Evolutionary conservation across 2,113 vertebrate species (phyloP).

Genomic region (Cricetomys ansorgei): DNA sequence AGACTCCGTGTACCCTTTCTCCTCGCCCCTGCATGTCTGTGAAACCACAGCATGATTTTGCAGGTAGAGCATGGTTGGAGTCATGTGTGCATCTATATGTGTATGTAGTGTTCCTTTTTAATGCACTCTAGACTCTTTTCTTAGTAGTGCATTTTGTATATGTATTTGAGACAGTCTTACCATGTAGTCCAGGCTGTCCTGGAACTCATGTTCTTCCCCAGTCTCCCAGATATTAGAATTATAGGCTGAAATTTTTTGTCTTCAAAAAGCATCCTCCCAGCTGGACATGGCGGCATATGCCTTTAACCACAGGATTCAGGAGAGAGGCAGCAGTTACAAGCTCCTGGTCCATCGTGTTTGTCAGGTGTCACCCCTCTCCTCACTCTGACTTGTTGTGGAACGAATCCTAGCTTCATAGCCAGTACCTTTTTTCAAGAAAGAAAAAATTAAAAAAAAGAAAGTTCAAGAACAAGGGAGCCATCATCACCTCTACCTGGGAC

Average conservation of each 20-base stretch:
- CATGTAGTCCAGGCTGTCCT: neutral
- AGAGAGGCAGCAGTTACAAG: neutral
- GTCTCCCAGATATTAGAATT: neutral
- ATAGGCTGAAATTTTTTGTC: neutral
- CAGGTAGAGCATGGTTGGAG: neutral
- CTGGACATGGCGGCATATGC: neutral
- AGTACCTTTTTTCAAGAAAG: neutral
- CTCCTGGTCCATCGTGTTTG: neutral
- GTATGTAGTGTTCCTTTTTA: neutral
- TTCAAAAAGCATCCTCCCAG: neutral
- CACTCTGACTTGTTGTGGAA: constrained; percentile 9
- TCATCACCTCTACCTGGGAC: neutral
- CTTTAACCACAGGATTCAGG: neutral
- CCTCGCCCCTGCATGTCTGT: neutral
- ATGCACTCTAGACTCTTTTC: neutral
- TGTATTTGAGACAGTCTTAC: neutral
- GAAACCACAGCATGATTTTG: neutral
- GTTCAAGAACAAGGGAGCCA: neutral
- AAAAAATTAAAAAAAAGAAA: neutral
- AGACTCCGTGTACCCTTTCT: neutral
- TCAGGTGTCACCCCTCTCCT: neutral
- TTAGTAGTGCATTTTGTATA: neutral
- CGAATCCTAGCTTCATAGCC: neutral
- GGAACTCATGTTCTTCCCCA: neutral
- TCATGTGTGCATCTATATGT: neutral